Conservation (phyloP, 2,797 vertebrate species). For the Manis javanica region DNA sequence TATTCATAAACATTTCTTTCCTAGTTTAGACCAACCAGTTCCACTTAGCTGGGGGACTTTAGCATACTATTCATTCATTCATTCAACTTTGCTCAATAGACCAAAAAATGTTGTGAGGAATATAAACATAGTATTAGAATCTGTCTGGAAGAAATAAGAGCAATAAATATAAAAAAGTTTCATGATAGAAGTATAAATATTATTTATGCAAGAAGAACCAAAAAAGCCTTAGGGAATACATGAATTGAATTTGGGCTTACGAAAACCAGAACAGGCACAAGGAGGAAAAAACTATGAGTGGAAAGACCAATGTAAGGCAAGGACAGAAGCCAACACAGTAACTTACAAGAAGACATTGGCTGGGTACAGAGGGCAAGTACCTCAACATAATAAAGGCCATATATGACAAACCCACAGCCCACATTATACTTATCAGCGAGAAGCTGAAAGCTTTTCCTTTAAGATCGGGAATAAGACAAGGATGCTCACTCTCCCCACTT, state of each 20-base stretch:
- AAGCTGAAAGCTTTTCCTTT: no score
- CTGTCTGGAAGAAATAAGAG: not conserved
- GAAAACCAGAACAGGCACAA: not conserved
- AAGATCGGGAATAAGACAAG: no score
- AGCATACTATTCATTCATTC: not conserved
- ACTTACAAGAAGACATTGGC: not conserved
- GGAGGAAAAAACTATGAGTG: not conserved
- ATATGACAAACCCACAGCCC: no score
- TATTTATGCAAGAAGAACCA: not conserved
- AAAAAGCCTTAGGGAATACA: not conserved
- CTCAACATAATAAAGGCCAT: no score
- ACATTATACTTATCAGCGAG: no score
- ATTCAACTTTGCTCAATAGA: not conserved
- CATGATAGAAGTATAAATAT: not conserved
- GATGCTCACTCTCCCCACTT: no score
- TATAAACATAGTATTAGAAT: not conserved
- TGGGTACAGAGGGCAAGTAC: no score
- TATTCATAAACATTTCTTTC: slow-evolving; percentile 36
- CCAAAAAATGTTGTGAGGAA: not conserved
- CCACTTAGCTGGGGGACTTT: not conserved
- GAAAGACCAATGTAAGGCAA: not conserved
- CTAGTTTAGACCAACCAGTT: not conserved
- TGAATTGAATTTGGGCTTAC: not conserved
- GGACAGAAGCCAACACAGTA: not conserved
- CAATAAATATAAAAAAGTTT: not conserved